These are phyloP conservation scores for Bombus polaris DNA, from an alignment of 1,140 invertebrate species.

Conservation along the genomic window DNA sequence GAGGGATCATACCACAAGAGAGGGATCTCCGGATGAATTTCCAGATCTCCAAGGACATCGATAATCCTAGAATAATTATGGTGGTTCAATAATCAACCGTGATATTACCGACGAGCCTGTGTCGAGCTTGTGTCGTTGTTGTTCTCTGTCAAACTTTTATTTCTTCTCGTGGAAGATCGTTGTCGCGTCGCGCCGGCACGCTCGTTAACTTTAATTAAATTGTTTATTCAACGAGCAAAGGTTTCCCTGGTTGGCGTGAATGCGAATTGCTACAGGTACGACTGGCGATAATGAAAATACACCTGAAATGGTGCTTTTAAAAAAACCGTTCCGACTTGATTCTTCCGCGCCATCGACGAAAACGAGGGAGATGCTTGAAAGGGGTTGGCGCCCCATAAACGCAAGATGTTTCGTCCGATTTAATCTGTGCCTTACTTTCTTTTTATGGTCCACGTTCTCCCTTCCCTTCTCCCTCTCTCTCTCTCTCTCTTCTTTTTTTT, in stretches of 20 bases:
- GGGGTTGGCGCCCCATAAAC: slow-evolving; percentile 24
- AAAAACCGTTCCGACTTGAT: slow-evolving; percentile 17
- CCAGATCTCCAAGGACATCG: slow-evolving; percentile 2
- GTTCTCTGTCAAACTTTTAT: background rate
- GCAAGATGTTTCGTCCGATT: slow-evolving; percentile 1
- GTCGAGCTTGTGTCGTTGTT: background rate
- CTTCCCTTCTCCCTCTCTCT: fast-evolving
- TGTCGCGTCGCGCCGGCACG: slow-evolving; percentile 1
- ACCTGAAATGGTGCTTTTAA: background rate
- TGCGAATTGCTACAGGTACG: background rate
- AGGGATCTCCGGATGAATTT: slow-evolving; percentile 28
- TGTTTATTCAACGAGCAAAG: slow-evolving; percentile 51
- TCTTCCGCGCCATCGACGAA: slow-evolving; percentile 9
- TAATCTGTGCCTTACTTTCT: slow-evolving; percentile 8
- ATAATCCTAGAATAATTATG: slow-evolving; percentile 21
- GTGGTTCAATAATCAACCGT: background rate
- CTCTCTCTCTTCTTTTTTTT: too few species aligned
- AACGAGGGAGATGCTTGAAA: slow-evolving; percentile 7
- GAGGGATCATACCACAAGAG: background rate
- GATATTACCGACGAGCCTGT: too few species aligned
- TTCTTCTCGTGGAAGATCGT: background rate
- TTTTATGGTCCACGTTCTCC: background rate
- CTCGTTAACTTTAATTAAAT: slow-evolving; percentile 59
- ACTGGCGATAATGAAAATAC: slow-evolving; percentile 35
- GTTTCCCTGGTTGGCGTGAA: background rate